Conservation (phyloP, 2,113 vertebrate species). For the Anarhynchus alexandrinus region DNA sequence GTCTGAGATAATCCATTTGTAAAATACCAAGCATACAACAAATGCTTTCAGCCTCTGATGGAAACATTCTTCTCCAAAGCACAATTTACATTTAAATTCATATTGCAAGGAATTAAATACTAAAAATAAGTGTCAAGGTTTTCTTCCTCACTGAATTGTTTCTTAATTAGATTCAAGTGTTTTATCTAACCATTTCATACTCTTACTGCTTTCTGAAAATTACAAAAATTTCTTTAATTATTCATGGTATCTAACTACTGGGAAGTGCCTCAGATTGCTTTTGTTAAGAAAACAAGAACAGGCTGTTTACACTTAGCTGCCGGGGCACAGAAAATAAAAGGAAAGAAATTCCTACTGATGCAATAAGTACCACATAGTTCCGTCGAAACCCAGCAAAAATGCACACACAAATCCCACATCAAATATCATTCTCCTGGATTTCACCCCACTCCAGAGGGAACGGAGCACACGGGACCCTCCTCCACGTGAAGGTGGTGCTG, state of each 20-base stretch:
- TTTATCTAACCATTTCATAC: neutral
- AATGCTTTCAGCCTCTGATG: neutral
- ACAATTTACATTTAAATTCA: conserved; percentile 33
- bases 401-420: accelerated
- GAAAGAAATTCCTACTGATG: neutral
- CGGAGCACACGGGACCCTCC: accelerated
- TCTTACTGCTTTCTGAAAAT: neutral
- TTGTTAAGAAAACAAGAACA: neutral
- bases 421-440: accelerated
- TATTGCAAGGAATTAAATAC: neutral
- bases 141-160: neutral
- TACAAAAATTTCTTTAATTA: neutral
- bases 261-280: neutral
- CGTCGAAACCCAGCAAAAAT: neutral
- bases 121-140: neutral
- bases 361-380: accelerated
- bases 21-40: neutral
- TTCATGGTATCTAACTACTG: neutral
- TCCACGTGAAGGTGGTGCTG: accelerated
- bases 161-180: conserved; percentile 33
- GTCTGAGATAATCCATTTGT: neutral
- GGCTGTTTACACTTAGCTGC: neutral
- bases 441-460: neutral
- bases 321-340: neutral
- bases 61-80: neutral